A percentile compares a stretch with the other conserved stretches of the same genome.
Conservation (phyloP, 92 coral and sea anemone species). For the Umimayanthus chanpuru region DNA sequence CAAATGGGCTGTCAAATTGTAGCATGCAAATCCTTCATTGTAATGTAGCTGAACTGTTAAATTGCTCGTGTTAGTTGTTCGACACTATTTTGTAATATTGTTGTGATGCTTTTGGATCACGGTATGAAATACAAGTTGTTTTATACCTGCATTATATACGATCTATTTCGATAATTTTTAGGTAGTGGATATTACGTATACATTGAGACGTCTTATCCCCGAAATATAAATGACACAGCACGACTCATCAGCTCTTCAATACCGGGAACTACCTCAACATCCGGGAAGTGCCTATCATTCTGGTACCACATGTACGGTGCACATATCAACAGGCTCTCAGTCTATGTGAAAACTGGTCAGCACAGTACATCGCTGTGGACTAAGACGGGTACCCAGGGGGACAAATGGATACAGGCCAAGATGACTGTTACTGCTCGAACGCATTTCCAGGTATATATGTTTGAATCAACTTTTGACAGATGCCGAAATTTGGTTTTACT, state of each 20-base stretch:
- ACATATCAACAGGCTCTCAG: constrained; percentile 71
- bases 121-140: background rate
- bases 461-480: too few relatives aligned
- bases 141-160: background rate
- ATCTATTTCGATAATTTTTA: background rate
- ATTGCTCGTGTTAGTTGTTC: background rate
- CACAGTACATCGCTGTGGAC: constrained; percentile 76
- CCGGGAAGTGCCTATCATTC: constrained; percentile 76
- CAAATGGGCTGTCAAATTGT: background rate
- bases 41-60: background rate
- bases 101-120: background rate
- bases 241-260: constrained; percentile 68
- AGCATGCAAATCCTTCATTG: background rate
- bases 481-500: too few relatives aligned
- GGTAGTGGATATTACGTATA: constrained; percentile 70
- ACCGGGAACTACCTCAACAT: constrained; percentile 78
- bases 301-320: constrained; percentile 92
- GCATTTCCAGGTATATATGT: constrained; percentile 68
- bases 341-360: constrained; percentile 65
- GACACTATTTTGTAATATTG: background rate
- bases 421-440: constrained; percentile 77
- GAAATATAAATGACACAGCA: constrained; percentile 72
- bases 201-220: constrained; percentile 82
- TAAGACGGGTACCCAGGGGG: constrained; percentile 71
- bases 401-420: constrained; percentile 80